Evolutionary conservation across 92 coral and sea anemone genomes (phyloP), one percentile per base, ranked within the genome.

Genomic region (Zoanthus solanderi): DNA sequence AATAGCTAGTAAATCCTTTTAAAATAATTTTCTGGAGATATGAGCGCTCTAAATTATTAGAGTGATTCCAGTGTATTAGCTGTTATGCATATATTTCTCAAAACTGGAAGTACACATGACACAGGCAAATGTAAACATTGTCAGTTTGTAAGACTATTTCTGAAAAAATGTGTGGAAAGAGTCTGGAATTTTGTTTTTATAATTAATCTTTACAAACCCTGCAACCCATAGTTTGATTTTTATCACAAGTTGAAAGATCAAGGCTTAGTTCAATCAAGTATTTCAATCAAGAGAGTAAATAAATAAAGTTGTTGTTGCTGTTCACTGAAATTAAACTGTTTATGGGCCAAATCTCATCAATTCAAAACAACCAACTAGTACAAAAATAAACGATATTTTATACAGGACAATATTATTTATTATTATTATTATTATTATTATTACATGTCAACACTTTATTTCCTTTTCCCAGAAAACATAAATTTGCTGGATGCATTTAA

Each of bases 191-290:
- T 23, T 66, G 15, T 66, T 66, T 15, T 15, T 66, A 7, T 66
- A 28, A 13, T 15, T 23, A 28, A 66, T 13, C 18, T 28, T 37
- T 37, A 37, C 42, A 37, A 37, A 37, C 42, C 42, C 44, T 23
- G 44, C 37, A 71, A 34, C 76, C 76, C 45, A 71, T 71, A 71
- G 76, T 71, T 71, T 7, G 76, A 71, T 71, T 71, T 71, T 71
- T 30, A 71, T 71, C 76, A 31, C 76, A 30, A 34, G 48, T 31
- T 71, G 16, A n/a, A 71, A 71, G 45, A 71, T 71, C 76, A 71
- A 71, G 48, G 76, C 76, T 31, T 71, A 71, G 15, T 66, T 66
- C 69, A 63, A 63, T 63, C 23, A 63, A 63, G n/a, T 63, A 63
- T 63, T 63, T 14, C 29, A 63, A 63, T 63, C 69, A 63, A 18